A percentile compares a stretch with the other conserved stretches of the same genome.
Conservation (phyloP, 2,797 vertebrate genomes). For the Phaenicophaeus curvirostris region DNA sequence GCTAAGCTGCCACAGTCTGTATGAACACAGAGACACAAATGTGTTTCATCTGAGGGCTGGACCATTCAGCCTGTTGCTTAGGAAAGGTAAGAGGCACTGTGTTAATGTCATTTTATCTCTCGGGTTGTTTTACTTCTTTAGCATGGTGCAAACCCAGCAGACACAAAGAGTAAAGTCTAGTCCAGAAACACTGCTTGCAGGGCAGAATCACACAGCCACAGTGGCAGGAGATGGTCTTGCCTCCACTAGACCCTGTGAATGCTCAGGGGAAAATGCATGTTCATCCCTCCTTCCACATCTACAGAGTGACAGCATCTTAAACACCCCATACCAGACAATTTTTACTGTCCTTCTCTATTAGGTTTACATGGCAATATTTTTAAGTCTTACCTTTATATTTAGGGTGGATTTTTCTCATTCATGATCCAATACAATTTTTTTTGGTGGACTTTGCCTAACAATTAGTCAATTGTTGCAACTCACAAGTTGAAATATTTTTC, state of each 20-base stretch:
- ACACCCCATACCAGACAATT: rapidly evolving
- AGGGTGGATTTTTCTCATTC: background rate
- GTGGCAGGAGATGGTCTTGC: background rate
- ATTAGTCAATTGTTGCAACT: background rate
- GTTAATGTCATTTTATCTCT: background rate
- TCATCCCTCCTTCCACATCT: background rate
- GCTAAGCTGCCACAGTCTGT: background rate
- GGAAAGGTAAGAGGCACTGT: background rate
- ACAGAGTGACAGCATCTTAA: background rate
- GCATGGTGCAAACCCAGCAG: background rate
- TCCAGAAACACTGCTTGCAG: background rate
- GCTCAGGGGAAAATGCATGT: rapidly evolving
- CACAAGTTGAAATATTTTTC: background rate
- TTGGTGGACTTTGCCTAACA: background rate
- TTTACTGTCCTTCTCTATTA: background rate
- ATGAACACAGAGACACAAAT: background rate
- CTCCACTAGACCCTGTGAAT: background rate
- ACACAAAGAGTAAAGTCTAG: background rate
- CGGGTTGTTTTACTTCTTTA: background rate
- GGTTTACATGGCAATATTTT: background rate
- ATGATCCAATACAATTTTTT: background rate
- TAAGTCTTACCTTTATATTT: background rate
- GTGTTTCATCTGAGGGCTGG: background rate
- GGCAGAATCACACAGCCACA: background rate
- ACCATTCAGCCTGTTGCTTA: background rate